Percentiles rank a stretch among this genome's conserved stretches.
phyloP scores from a whole-genome alignment of 2,797 vertebrate species.

The Syndactyla subalaris region DNA sequence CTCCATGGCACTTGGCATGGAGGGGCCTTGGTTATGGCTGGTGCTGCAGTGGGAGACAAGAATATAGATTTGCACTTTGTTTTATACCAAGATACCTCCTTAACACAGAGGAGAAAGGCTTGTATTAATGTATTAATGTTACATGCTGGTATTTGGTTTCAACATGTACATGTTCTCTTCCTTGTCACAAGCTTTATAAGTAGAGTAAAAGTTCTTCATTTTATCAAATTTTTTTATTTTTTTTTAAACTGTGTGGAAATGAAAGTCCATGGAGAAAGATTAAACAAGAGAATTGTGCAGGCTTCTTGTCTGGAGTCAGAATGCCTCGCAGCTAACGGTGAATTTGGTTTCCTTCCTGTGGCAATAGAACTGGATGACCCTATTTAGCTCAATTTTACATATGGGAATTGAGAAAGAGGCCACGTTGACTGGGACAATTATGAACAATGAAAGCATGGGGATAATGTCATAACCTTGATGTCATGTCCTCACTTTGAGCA shows the following conservation, averaged over 20 bases:
- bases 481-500: neutral
- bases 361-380: neutral
- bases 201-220: neutral
- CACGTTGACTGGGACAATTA: neutral
- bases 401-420: neutral
- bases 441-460: neutral
- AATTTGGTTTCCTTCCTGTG: neutral
- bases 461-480: neutral
- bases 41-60: neutral
- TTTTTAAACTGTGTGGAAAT: neutral
- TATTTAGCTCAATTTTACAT: neutral
- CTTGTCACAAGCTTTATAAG: neutral
- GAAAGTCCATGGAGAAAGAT: neutral
- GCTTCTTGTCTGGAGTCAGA: neutral
- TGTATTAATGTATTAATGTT: neutral
- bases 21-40: neutral
- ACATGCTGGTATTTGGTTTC: neutral
- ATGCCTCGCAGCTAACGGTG: neutral
- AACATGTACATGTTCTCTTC: neutral
- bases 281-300: neutral
- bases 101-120: neutral
- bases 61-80: neutral
- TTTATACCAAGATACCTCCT: neutral
- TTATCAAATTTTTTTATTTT: neutral
- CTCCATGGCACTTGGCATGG: fast-evolving